Base-by-base conservation (phyloP, 1,140 invertebrate species). In the Onthophagus taurus region DNA sequence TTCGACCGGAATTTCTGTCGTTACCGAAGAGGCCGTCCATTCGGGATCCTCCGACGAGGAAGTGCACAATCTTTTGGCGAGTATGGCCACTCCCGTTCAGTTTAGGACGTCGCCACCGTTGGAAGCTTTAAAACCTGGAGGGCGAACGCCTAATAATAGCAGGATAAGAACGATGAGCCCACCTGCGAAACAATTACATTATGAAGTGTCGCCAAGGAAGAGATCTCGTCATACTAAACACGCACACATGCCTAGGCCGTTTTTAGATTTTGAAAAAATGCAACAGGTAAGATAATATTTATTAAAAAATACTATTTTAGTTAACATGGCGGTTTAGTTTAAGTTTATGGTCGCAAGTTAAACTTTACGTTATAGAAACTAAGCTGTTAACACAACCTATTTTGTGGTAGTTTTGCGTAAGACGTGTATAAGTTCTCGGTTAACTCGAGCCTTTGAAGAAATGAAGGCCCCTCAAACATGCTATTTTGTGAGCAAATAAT, bases 251-350 rank as follows among this genome's bases (percentile, higher is more conserved):
- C 83, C 84, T 58, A 75, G 89, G 62, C 89, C 89, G 50, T 89
- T 85, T 69, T 76, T 94, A 59, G 89, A 94, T 72, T 94, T 94
- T 66, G 89, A 94, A 70, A 94, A 94, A 75, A 94, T 94, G 89
- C 89, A 92, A 72, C 83, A 87, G 80, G 83, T 86, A 72, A 69
- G 60, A n/a, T n/a, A n/a, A n/a, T n/a, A n/a, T n/a, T n/a, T n/a
- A n/a, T n/a, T n/a, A n/a, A n/a, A n/a, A n/a, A n/a, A n/a, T n/a
- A n/a, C n/a, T n/a, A n/a, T n/a, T n/a, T n/a, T n/a, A n/a, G n/a
- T n/a, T n/a, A n/a, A n/a, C n/a, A n/a, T n/a, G n/a, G n/a, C n/a
- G n/a, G n/a, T n/a, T n/a, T n/a, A n/a, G n/a, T n/a, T n/a, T n/a
- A n/a, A n/a, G n/a, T n/a, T n/a, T n/a, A n/a, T n/a, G n/a, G n/a